phyloP scores from a whole-genome alignment of 2,113 vertebrate genomes.

The Corythornis cristatus region DNA sequence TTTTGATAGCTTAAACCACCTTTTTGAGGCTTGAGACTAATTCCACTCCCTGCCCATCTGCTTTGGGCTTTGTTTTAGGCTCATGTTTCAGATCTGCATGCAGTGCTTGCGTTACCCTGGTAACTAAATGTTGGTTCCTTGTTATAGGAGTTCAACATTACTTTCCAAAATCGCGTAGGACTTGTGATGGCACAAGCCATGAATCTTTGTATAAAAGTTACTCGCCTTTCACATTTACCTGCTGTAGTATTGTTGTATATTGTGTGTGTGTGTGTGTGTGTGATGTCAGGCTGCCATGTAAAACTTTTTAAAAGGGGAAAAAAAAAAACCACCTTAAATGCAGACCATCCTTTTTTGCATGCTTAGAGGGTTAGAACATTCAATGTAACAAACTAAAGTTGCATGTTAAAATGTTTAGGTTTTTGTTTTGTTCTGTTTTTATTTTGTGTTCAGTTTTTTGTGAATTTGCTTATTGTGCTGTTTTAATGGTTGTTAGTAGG shows the following conservation, averaged over 20 bases:
- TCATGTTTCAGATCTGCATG: constrained; percentile 83
- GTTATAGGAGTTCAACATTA: constrained; percentile 75
- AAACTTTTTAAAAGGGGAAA: constrained; percentile 70
- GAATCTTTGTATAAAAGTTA: constrained; percentile 83
- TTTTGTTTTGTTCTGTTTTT: constrained; percentile 76
- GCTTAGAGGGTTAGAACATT: constrained; percentile 84
- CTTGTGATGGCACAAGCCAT: constrained; percentile 82
- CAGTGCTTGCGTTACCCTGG: constrained; percentile 81
- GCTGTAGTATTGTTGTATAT: constrained; percentile 85
- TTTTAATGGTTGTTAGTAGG: constrained; percentile 80
- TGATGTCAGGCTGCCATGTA: constrained; percentile 85
- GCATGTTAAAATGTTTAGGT: constrained; percentile 86
- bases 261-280: constrained; percentile 70
- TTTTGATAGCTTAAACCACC: constrained; percentile 61
- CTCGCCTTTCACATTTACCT: constrained; percentile 83
- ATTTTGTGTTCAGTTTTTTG: constrained; percentile 78
- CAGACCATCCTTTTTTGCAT: constrained; percentile 90
- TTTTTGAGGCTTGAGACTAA: constrained; percentile 66
- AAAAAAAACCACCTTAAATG: constrained; percentile 71
- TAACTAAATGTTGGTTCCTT: constrained; percentile 79
- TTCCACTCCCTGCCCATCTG: constrained; percentile 70
- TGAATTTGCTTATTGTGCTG: constrained; percentile 85
- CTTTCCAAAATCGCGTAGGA: constrained; percentile 76
- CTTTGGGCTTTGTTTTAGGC: constrained; percentile 78
- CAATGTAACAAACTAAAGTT: constrained; percentile 85